Evolutionary conservation across 2,113 vertebrate genomes (phyloP).

Genomic region (Rhinolophus sinicus): DNA sequence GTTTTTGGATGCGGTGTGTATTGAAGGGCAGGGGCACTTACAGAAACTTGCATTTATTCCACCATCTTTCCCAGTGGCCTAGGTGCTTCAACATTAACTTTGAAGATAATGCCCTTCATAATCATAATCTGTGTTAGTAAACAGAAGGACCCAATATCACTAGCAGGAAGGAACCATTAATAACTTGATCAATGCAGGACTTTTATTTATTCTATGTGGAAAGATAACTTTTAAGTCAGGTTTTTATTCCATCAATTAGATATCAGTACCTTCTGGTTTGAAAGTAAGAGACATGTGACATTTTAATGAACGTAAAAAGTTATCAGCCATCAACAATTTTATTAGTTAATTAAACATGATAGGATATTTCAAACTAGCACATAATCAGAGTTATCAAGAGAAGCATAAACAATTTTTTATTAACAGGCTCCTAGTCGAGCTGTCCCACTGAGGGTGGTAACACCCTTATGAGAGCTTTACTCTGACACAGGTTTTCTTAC

Average conservation of each 20-base stretch:
- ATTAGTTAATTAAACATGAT: constrained; percentile 60
- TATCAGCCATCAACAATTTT: constrained; percentile 50
- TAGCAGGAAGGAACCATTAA: constrained; percentile 59
- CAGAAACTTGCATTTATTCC: constrained; percentile 52
- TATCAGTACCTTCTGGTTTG: constrained; percentile 64
- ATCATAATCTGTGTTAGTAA: constrained; percentile 59
- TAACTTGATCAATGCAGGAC: constrained; percentile 36
- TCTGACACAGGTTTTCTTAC: background rate
- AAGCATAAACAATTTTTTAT: constrained; percentile 4
- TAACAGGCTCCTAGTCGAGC: background rate
- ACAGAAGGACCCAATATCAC: constrained; percentile 44
- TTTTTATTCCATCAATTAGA: constrained; percentile 47
- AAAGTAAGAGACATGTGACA: constrained; percentile 36
- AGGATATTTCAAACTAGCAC: constrained; percentile 45
- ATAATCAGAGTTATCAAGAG: constrained; percentile 44
- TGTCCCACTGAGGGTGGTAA: background rate
- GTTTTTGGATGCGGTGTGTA: background rate
- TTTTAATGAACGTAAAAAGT: constrained; percentile 58
- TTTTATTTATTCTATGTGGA: constrained; percentile 62
- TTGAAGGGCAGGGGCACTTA: constrained; percentile 47
- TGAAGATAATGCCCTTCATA: constrained; percentile 62
- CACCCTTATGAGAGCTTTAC: background rate
- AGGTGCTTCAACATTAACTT: constrained; percentile 77
- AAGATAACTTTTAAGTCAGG: constrained; percentile 69
- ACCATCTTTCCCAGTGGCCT: constrained; percentile 39